phyloP scores from a whole-genome alignment of 2,113 vertebrate species.

The Clarias gariepinus region DNA sequence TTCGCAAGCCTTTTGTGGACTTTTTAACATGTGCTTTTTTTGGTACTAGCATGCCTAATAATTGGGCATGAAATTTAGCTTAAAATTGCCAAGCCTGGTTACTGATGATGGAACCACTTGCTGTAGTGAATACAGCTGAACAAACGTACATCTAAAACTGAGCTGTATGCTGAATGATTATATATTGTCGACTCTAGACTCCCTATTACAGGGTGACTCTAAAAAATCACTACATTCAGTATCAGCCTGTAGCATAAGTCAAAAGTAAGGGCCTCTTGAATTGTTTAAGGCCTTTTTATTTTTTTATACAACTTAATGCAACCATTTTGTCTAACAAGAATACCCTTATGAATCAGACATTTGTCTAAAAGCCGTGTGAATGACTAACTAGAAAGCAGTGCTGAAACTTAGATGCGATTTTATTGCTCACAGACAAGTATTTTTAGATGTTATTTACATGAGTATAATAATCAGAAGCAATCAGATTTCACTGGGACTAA shows the following conservation, averaged over 20 bases:
- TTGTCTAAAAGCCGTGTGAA: neutral
- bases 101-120: neutral
- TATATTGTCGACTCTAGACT: neutral
- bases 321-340: neutral
- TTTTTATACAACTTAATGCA: neutral
- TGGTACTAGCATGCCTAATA: neutral
- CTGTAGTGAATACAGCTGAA: neutral
- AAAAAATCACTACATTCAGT: neutral
- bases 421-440: neutral
- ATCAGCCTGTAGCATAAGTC: neutral
- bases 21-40: neutral
- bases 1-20: neutral
- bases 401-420: neutral
- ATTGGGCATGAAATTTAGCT: neutral
- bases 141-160: neutral
- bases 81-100: neutral
- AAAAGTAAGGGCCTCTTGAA: neutral
- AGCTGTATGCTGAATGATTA: neutral
- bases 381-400: neutral
- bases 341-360: neutral
- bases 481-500: neutral
- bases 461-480: conserved; percentile 3
- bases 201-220: neutral
- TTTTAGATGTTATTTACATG: conserved; percentile 8
- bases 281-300: neutral